Conservation (phyloP, 2,888 invertebrate species). For the Ametastegia equiseti region DNA sequence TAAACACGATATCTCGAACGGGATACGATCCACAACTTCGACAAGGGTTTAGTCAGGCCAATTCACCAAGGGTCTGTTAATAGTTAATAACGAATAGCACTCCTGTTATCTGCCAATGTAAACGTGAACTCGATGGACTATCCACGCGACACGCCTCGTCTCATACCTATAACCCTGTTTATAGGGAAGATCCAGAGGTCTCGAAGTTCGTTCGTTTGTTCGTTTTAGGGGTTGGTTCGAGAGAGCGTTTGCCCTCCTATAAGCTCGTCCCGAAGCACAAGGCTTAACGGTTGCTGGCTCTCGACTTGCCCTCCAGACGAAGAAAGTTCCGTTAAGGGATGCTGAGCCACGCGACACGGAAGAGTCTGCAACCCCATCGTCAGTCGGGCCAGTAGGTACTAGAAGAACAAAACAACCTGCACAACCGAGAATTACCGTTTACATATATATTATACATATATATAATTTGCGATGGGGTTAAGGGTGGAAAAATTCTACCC, state of each 20-base stretch:
- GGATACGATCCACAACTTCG: not conserved
- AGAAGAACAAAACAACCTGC: too few relatives aligned
- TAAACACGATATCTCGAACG: not conserved
- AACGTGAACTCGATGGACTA: slow-evolving; percentile 7
- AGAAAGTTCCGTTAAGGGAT: slow-evolving; percentile 16
- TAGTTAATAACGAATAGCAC: not conserved
- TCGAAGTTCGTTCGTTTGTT: too few relatives aligned
- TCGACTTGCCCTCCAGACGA: not conserved
- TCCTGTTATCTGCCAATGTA: not conserved
- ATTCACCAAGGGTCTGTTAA: not conserved
- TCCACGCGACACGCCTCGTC: slow-evolving; percentile 20
- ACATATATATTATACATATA: too few relatives aligned
- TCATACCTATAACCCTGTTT: too few relatives aligned
- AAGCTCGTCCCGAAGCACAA: slow-evolving; percentile 32
- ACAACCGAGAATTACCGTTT: too few relatives aligned
- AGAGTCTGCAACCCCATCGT: not conserved
- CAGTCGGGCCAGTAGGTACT: not conserved
- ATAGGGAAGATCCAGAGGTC: not conserved
- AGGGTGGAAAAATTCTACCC: too few relatives aligned
- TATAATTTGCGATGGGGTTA: too few relatives aligned
- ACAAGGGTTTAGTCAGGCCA: not conserved
- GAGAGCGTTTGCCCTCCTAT: slow-evolving; percentile 33
- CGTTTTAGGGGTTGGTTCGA: slow-evolving; percentile 14
- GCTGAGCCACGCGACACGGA: too few relatives aligned
- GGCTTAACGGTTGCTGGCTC: slow-evolving; percentile 39